A percentile compares a stretch with the other conserved stretches of the same genome.
Evolutionary conservation across 2,888 invertebrate species (phyloP).

Genomic region (Acrocera orbiculus): DNA sequence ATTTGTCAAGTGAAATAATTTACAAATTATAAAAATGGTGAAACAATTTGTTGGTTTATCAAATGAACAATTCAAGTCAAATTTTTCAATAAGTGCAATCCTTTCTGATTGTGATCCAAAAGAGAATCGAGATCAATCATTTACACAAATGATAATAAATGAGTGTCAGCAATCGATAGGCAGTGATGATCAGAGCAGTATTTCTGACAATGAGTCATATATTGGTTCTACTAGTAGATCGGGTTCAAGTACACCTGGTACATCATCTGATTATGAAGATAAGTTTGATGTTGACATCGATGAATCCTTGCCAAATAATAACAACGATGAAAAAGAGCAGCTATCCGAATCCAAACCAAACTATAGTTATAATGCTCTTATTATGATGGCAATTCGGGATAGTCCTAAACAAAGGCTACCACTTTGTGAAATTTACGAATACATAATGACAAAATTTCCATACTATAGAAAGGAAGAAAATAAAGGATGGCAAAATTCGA

Average conservation of each 20-base stretch:
- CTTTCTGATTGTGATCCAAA: conserved; percentile 38
- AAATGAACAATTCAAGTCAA: conserved; percentile 46
- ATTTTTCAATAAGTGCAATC: conserved; percentile 65
- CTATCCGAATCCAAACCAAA: no score
- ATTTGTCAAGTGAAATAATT: background rate
- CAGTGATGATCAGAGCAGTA: conserved; percentile 7
- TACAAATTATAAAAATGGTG: conserved; percentile 19
- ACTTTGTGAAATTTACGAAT: conserved; percentile 93
- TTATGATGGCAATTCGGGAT: conserved; percentile 99
- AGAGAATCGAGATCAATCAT: no score
- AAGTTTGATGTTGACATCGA: conserved; percentile 15
- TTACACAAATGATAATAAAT: conserved; percentile 3
- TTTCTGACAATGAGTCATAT: conserved; percentile 21
- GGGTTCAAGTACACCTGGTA: conserved; percentile 27
- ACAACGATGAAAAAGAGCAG: conserved; percentile 12
- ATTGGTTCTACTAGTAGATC: conserved; percentile 26
- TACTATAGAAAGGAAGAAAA: conserved; percentile 91
- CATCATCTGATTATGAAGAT: conserved; percentile 18
- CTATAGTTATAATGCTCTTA: conserved; percentile 95
- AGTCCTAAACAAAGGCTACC: conserved; percentile 86
- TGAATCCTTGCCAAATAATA: conserved; percentile 7
- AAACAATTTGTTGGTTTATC: conserved; percentile 24
- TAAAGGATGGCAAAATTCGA: conserved; percentile 99
- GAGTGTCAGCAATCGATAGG: background rate
- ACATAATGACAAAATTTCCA: conserved; percentile 94